Conservation (phyloP, 2,888 invertebrate genomes). For the Lamellibrachia columna region DNA sequence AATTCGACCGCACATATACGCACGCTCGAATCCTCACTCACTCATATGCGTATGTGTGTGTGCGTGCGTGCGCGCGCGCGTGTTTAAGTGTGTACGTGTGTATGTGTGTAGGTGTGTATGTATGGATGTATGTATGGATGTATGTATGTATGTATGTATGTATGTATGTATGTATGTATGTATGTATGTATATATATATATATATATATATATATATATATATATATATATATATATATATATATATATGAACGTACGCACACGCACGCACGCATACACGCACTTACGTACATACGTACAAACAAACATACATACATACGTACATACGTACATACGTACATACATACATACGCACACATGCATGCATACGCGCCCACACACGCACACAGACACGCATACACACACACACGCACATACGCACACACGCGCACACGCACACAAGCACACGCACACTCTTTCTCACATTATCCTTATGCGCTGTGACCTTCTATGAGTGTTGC, state of each 20-base stretch:
- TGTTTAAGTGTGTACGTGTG: neutral
- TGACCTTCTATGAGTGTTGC: neutral
- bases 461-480: neutral
- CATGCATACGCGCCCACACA: too few relatives aligned
- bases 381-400: too few relatives aligned
- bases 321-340: neutral
- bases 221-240: neutral
- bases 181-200: neutral
- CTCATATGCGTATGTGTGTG: neutral
- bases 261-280: too few relatives aligned
- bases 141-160: neutral
- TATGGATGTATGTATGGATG: neutral
- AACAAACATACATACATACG: neutral
- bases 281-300: neutral
- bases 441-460: neutral
- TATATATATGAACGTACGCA: neutral
- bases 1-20: neutral
- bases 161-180: neutral
- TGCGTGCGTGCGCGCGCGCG: neutral
- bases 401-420: neutral
- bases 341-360: too few relatives aligned
- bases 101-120: neutral
- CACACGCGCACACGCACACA: too few relatives aligned
- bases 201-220: neutral
- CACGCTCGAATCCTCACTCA: neutral